Percentiles rank a stretch among this genome's conserved stretches.
Evolutionary conservation across 2,888 invertebrate species (phyloP).

Genomic region (Amiota mariae): DNA sequence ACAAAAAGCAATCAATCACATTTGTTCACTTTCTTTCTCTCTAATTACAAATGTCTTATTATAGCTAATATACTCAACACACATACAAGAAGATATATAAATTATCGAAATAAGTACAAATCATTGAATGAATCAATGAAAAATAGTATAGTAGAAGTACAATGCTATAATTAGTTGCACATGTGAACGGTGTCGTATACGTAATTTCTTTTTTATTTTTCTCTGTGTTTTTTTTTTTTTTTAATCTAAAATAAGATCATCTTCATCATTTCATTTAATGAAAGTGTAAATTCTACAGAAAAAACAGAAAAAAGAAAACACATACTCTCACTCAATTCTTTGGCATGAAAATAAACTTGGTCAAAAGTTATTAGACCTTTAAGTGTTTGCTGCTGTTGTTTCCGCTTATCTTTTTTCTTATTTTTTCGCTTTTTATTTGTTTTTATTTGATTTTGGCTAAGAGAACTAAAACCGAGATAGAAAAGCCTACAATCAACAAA

Average conservation of each 20-base stretch:
- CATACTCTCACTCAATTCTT: not conserved
- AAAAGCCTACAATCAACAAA: not conserved
- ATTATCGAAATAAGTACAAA: not conserved
- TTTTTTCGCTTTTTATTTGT: not conserved
- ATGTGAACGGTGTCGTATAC: constrained; percentile 1
- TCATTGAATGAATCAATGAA: not conserved
- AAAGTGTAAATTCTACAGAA: constrained; percentile 10
- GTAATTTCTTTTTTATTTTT: not conserved
- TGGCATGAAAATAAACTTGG: constrained; percentile 15
- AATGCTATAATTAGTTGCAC: constrained; percentile 8
- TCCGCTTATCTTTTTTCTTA: constrained; percentile 5
- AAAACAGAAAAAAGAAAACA: too few species aligned
- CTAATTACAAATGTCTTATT: not conserved
- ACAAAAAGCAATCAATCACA: not conserved
- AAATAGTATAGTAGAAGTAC: not conserved
- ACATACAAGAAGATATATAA: not conserved
- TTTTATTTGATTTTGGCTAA: constrained; percentile 12
- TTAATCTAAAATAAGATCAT: too few species aligned
- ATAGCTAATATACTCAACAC: not conserved
- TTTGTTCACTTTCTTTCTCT: not conserved
- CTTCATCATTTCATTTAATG: not conserved
- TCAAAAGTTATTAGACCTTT: constrained; percentile 18
- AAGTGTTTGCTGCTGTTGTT: not conserved
- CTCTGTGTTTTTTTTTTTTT: too few species aligned
- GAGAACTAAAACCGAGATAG: not conserved